Base-by-base conservation (phyloP, 1,140 invertebrate species). In the Metopolophium dirhodum region DNA sequence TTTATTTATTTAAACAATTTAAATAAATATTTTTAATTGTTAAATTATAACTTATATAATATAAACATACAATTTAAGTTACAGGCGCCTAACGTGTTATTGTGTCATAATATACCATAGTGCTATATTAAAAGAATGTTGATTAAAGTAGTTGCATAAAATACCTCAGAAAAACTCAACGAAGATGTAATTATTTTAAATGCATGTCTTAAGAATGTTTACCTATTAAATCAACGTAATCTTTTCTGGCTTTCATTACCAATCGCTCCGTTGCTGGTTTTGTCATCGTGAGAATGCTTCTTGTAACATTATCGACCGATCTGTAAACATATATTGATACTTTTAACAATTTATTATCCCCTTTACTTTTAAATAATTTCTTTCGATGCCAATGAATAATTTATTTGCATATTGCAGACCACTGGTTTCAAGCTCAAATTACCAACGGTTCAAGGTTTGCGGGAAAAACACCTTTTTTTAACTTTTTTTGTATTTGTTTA, bases 221-320 rank as follows among this genome's bases (percentile, higher is more conserved):
- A 92, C 91, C 68, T 92, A 85, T 83, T 51, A 83, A 54, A 51
- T 92, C 91, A 11, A 92, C 4, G 35, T 82, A 92, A 49, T 92
- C 77, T 18, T 92, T 92, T 54, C 41, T 92, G 30, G 91, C 61
- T 51, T 92, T 92, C 68, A 92, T 82, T 1, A 92, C n/a, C 41
- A 92, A 51, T 49, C 91, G 61, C 14, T 92, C 91, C 20, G 91
- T 92, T 8, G 91, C 68, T 83, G 91, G 91, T 83, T 92, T 85
- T 49, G n/a, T 23, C 91, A 92, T 85, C 14, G 91, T 85, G 7
- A 92, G 30, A 54, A 92, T 83, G 37, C 68, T 37, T 18, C 45
- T 35, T 51, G 91, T 83, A 4, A 37, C n/a, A 49, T 92, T 92
- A 37, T 92, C 77, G 0, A 37, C 35, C 1, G 68, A 51, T 92